Evolutionary conservation across 2,888 invertebrate species (phyloP), one percentile per base, ranked within the genome.

Genomic region (Spicauda simplicius): DNA sequence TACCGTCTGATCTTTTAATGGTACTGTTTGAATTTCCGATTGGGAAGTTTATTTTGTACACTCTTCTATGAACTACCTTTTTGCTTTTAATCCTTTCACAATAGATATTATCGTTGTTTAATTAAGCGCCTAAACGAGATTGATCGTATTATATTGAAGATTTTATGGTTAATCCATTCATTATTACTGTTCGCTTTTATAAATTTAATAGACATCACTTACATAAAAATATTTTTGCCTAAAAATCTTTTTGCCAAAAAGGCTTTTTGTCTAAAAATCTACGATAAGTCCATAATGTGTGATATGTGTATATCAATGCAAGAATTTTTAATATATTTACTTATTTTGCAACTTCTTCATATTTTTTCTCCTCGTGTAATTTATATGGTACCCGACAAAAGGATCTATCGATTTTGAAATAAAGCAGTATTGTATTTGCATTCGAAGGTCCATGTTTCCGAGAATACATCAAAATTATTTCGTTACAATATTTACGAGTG

Each of bases 401-500:
- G 8, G 45, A 10, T 3, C 11, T 37, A 18, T 41, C 14, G 14
- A 41, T 14, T 14, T 41, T 41, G 41, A 41, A 48, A 64, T 57
- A 41, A 18, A 37, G 14, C 45, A 64, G 48, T 45, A n/a, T 55
- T 55, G 25, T 54, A 20, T n/a, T 30, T 8, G 33, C 8, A 33
- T 8, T 25, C 25, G n/a, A 5, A 19, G 11, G n/a, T 66, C 60
- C 45, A 25, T 19, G n/a, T 12, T 60, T 60, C 60, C 48, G 30
- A 60, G 66, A 66, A 64, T 48, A 66, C 55, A 33, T 66, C 69
- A 69, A 72, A 76, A 78, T 76, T 70, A 78, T 78, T 74, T 74
- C 70, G 74, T 77, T 79, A 72, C 76, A 78, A 81, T 82, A 83
- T 84, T 84, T 84, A 83, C 76, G 77, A 77, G 67, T 37, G 64